Percentiles rank a stretch among this genome's conserved stretches.
Evolutionary conservation across 2,113 vertebrate species (phyloP).

Genomic region (Prunella himalayana): DNA sequence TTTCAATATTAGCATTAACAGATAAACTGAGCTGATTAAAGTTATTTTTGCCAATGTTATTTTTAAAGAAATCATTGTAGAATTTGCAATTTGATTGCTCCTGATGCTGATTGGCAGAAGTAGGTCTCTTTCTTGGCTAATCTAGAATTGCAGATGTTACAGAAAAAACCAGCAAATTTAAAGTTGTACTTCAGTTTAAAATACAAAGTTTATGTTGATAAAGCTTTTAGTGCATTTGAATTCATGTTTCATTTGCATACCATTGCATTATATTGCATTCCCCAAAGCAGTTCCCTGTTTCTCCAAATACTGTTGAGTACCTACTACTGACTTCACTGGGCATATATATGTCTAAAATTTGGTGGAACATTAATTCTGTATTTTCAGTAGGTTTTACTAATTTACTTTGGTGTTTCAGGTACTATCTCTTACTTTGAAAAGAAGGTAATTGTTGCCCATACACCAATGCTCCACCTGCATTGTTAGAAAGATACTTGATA

Average conservation of each 20-base stretch:
- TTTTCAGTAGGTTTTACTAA: not conserved
- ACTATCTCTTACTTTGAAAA: not conserved
- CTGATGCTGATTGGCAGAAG: not conserved
- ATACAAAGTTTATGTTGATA: not conserved
- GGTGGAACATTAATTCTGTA: not conserved
- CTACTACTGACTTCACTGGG: not conserved
- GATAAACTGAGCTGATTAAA: conserved; percentile 4
- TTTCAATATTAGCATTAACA: not conserved
- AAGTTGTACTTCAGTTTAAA: not conserved
- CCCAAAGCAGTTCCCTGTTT: not conserved
- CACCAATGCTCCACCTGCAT: not conserved
- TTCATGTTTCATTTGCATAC: not conserved
- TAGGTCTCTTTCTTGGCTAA: not conserved
- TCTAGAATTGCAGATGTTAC: not conserved
- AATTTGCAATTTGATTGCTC: not conserved
- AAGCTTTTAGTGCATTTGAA: not conserved
- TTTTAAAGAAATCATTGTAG: not conserved
- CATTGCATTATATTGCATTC: not conserved
- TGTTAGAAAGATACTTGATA: not conserved
- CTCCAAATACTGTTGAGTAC: not conserved
- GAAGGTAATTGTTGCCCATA: not conserved
- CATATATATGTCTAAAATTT: not conserved
- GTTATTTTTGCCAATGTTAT: not conserved
- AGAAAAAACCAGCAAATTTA: not conserved
- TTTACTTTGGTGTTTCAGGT: not conserved